phyloP scores from a whole-genome alignment of 1,140 invertebrate genomes.

The Neelides sp. region DNA sequence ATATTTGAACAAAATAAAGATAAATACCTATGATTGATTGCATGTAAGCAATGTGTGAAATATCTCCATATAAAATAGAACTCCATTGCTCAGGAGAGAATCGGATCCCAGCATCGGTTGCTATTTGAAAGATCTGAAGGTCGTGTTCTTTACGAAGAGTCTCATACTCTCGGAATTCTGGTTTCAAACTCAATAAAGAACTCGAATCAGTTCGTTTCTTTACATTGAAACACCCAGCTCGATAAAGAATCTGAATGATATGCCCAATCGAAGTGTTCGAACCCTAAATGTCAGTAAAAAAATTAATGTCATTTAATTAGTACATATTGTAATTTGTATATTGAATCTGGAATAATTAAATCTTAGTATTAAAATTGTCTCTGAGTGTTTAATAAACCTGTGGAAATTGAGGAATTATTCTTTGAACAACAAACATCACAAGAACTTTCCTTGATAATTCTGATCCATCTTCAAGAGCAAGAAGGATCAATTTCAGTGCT shows the following conservation, averaged over 20 bases:
- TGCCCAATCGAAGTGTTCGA: slow-evolving; percentile 98
- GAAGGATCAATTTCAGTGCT: slow-evolving; percentile 80
- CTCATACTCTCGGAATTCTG: slow-evolving; percentile 79
- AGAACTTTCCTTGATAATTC: slow-evolving; percentile 93
- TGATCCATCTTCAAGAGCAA: slow-evolving; percentile 90
- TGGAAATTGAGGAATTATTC: slow-evolving; percentile 85
- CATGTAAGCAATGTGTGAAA: slow-evolving; percentile 93
- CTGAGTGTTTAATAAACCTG: slow-evolving; percentile 40
- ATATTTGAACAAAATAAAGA: too few relatives aligned
- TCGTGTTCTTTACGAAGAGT: slow-evolving; percentile 87
- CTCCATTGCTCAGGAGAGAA: slow-evolving; percentile 99
- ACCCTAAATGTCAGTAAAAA: slow-evolving; percentile 40
- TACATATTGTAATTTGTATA: neutral
- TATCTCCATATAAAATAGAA: slow-evolving; percentile 87
- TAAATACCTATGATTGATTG: slow-evolving; percentile 75
- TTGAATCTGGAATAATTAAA: neutral
- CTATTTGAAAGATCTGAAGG: slow-evolving; percentile 95
- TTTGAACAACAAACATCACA: slow-evolving; percentile 96
- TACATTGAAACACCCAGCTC: slow-evolving; percentile 96
- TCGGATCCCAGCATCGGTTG: slow-evolving; percentile 86
- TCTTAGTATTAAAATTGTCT: neutral
- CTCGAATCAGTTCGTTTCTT: slow-evolving; percentile 89
- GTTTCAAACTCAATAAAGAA: slow-evolving; percentile 95
- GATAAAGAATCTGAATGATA: slow-evolving; percentile 92
- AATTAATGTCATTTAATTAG: neutral